These are phyloP conservation scores for Scaptomyza cyrtandrae DNA, from an alignment of 2,888 invertebrate species.

Conservation along the genomic window DNA sequence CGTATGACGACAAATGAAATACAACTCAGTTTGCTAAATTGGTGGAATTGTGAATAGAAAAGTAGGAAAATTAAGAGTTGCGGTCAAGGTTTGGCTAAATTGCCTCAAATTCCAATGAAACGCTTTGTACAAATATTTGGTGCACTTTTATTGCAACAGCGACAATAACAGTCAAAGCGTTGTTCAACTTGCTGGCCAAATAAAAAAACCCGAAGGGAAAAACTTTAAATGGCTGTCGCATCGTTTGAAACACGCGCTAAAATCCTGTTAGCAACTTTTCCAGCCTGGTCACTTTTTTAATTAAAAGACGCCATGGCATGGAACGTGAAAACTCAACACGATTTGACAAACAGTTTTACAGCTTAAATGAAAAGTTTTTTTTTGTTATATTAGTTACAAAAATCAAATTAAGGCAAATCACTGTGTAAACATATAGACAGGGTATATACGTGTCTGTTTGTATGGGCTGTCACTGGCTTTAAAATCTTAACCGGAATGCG, in stretches of 20 bases:
- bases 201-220: slow-evolving; percentile 43
- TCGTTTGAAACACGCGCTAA: slow-evolving; percentile 21
- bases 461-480: slow-evolving; percentile 16
- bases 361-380: slow-evolving; percentile 53
- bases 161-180: slow-evolving; percentile 3
- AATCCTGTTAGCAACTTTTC: slow-evolving; percentile 55
- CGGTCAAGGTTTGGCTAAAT: slow-evolving; percentile 2
- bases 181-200: slow-evolving; percentile 31
- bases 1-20: slow-evolving; percentile 13
- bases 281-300: slow-evolving; percentile 67
- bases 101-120: slow-evolving; percentile 39
- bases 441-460: background rate
- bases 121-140: slow-evolving; percentile 50
- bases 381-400: background rate
- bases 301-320: slow-evolving; percentile 56
- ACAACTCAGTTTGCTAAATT: slow-evolving; percentile 16
- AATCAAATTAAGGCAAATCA: slow-evolving; percentile 6
- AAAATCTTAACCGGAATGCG: slow-evolving; percentile 24
- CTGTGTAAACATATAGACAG: background rate
- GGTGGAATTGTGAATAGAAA: background rate
- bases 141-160: slow-evolving; percentile 55
- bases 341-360: slow-evolving; percentile 55
- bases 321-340: slow-evolving; percentile 1
- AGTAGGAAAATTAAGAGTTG: background rate
- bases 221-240: slow-evolving; percentile 60